phyloP scores from a whole-genome alignment of 64 coral and sea anemone species.

The Pocillopora damicornis region DNA sequence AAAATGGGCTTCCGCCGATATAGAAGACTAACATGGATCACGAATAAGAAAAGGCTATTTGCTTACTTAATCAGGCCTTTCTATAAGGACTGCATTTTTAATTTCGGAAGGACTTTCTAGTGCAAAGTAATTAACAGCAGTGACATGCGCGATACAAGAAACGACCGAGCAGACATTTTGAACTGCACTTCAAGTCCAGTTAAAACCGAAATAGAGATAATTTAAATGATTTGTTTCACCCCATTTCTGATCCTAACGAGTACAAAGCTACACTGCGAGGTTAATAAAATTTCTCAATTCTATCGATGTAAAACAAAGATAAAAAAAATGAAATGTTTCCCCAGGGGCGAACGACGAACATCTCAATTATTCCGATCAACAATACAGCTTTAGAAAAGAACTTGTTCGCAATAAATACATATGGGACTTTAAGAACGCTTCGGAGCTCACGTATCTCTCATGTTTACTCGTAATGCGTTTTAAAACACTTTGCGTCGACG shows the following conservation, averaged over 20 bases:
- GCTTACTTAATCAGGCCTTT: constrained; percentile 26
- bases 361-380: constrained; percentile 22
- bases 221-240: not conserved
- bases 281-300: not conserved
- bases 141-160: constrained; percentile 4
- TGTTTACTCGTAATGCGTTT: constrained; percentile 23
- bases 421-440: not conserved
- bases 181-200: not conserved
- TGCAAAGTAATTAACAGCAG: constrained; percentile 15
- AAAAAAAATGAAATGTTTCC: not conserved
- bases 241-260: not conserved
- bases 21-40: constrained; percentile 38
- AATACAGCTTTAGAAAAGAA: constrained; percentile 17
- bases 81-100: constrained; percentile 18
- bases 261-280: not conserved
- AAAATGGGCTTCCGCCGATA: constrained; percentile 31
- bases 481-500: constrained; percentile 10
- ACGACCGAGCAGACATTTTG: constrained; percentile 4
- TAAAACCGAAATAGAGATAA: not conserved
- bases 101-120: constrained; percentile 18
- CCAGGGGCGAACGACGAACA: constrained; percentile 16
- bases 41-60: constrained; percentile 31
- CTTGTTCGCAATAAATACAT: constrained; percentile 1
- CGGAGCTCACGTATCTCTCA: not conserved
- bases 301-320: not conserved